Conservation (phyloP, 2,888 invertebrate species). For the Ophion obscuratus region DNA sequence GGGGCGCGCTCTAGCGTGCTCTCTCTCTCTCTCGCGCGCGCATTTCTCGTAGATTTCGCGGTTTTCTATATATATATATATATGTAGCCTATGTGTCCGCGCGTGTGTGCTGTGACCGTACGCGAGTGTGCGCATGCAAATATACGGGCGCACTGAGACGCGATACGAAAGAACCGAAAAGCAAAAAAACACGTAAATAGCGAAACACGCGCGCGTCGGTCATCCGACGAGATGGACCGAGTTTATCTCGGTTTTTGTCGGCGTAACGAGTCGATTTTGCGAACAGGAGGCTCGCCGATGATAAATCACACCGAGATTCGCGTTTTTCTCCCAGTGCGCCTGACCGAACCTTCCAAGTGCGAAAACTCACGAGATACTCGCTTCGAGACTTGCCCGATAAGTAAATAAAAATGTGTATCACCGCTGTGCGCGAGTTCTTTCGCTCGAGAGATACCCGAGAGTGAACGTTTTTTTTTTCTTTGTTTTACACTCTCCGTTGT, state of each 20-base stretch:
- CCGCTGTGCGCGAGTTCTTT: constrained; percentile 8
- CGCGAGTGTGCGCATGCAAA: constrained; percentile 10
- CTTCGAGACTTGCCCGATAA: neutral
- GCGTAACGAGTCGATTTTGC: constrained; percentile 61
- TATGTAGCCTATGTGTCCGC: neutral
- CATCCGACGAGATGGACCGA: constrained; percentile 72
- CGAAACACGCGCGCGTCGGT: constrained; percentile 57
- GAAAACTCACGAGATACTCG: neutral
- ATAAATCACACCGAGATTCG: constrained; percentile 25
- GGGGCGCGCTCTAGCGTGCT: constrained; percentile 60
- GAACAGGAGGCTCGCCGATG: constrained; percentile 38
- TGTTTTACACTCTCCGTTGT: constrained; percentile 10
- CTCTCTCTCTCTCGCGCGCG: constrained; percentile 59
- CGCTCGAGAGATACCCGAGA: constrained; percentile 8
- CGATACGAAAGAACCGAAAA: constrained; percentile 43
- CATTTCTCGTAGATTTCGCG: constrained; percentile 36
- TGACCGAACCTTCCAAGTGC: constrained; percentile 25
- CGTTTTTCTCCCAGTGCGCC: constrained; percentile 38
- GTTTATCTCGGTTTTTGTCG: constrained; percentile 71
- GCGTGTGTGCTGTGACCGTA: neutral
- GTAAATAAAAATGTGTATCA: constrained; percentile 38
- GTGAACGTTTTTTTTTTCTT: neutral
- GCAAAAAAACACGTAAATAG: constrained; percentile 6
- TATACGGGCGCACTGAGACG: constrained; percentile 42
- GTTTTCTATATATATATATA: constrained; percentile 22